A percentile compares a stretch with the other conserved stretches of the same genome.
Conservation (phyloP, 2,113 vertebrate genomes). For the Aspidoscelis tigris region DNA sequence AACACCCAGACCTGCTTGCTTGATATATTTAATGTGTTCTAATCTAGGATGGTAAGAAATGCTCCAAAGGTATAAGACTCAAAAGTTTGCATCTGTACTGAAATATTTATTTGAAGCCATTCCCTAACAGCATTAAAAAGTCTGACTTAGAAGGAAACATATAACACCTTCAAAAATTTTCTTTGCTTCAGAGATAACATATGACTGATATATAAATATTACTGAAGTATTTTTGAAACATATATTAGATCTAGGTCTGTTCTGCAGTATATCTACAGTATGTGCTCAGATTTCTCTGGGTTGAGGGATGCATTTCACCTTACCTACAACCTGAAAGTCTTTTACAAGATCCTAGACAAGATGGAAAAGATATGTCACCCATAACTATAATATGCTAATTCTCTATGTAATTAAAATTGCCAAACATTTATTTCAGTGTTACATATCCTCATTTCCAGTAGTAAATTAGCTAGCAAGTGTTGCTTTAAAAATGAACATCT, state of each 20-base stretch:
- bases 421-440: slow-evolving; percentile 7
- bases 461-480: slow-evolving; percentile 26
- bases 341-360: slow-evolving; percentile 15
- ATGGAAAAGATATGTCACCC: neutral
- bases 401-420: slow-evolving; percentile 9
- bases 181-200: neutral
- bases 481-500: slow-evolving; percentile 31
- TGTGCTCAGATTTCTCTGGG: neutral
- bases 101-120: neutral
- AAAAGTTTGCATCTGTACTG: neutral
- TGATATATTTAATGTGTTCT: no score
- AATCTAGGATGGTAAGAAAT: neutral
- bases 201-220: neutral
- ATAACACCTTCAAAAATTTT: neutral
- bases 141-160: neutral
- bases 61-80: neutral
- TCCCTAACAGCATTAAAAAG: neutral
- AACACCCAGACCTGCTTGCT: no score
- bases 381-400: neutral
- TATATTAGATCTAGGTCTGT: neutral
- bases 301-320: neutral
- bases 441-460: slow-evolving; percentile 15
- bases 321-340: neutral
- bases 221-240: slow-evolving; percentile 1
- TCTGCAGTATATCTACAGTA: neutral